Evolutionary conservation across 2,797 vertebrate species (phyloP), one percentile per base, ranked within the genome.

Genomic region (Buceros bicornis): DNA sequence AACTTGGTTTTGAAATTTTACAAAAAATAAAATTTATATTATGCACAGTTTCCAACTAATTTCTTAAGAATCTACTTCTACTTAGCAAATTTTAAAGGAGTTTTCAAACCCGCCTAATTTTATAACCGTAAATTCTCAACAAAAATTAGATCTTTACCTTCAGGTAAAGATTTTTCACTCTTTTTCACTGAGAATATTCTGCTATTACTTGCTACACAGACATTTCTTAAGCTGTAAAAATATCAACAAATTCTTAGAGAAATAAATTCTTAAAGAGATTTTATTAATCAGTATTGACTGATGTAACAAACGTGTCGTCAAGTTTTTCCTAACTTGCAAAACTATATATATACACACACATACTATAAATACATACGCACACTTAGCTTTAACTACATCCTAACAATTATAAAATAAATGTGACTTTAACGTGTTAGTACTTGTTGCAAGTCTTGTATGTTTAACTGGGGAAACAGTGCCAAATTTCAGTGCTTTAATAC

Each of bases 401-500:
- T 19, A 80, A 37, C 62, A 80, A 92, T 91, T 76, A 66, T 43
- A 82, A 93, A 93, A 94, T 61, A 89, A 90, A 87, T 45, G 54
- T 18, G 19, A 58, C 90, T 89, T 56, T 80, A 92, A 69, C 66
- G 0, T 81, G 74, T 67, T 62, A 85, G 29, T 54, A 78, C 94
- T 93, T 71, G 78, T 61, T 80, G 26, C 33, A 45, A 91, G 42
- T 54, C 69, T 89, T 74, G 51, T 83, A 42, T 72, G 83, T 71
- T 92, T 93, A 89, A 89, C 57, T 35, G 25, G 29, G 14, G 22
- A 93, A 83, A 72, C 53, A 45, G n/a, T 76, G 88, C 92, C 90
- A 94, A 89, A 95, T 85, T 94, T 95, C 83, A 78, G 28, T 65
- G n/a, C 40, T 93, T 95, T 92, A 95, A 87, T 91, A 95, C 76